Percentiles rank a stretch among this genome's conserved stretches.
phyloP scores from a whole-genome alignment of 2,888 invertebrate genomes.

The Quadroppia sp. region DNA sequence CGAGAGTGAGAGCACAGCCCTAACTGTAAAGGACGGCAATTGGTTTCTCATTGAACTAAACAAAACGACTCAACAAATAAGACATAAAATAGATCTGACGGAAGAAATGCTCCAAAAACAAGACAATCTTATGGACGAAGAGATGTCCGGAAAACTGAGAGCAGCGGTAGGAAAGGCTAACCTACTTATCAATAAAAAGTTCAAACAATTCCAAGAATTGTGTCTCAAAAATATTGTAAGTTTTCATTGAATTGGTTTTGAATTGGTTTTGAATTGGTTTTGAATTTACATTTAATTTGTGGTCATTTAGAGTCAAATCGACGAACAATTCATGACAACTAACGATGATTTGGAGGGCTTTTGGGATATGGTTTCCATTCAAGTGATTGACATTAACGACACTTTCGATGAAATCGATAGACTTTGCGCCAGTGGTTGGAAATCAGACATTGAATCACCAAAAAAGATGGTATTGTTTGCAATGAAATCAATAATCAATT shows the following conservation, averaged over 20 bases:
- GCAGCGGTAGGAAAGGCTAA: constrained; percentile 88
- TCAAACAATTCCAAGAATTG: constrained; percentile 87
- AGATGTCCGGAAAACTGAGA: constrained; percentile 74
- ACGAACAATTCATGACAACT: constrained; percentile 81
- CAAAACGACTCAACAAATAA: constrained; percentile 42
- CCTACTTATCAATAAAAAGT: constrained; percentile 81
- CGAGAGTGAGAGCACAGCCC: constrained; percentile 40
- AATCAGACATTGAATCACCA: constrained; percentile 11
- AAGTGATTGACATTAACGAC: constrained; percentile 78
- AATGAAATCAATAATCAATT: no score
- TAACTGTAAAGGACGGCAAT: constrained; percentile 65
- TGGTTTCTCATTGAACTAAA: constrained; percentile 63
- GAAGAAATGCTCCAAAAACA: constrained; percentile 34
- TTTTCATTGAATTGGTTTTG: constrained; percentile 43
- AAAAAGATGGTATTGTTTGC: constrained; percentile 14
- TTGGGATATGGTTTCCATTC: constrained; percentile 95
- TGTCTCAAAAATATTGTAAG: constrained; percentile 64
- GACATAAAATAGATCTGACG: constrained; percentile 37
- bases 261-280: constrained; percentile 36
- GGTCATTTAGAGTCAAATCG: constrained; percentile 59
- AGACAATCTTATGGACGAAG: constrained; percentile 61
- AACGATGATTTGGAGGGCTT: constrained; percentile 87
- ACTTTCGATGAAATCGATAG: constrained; percentile 46
- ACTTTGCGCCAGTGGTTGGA: constrained; percentile 46
- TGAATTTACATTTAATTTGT: background rate